Conservation (phyloP, 1,140 invertebrate species). For the Mercenaria mercenaria region DNA sequence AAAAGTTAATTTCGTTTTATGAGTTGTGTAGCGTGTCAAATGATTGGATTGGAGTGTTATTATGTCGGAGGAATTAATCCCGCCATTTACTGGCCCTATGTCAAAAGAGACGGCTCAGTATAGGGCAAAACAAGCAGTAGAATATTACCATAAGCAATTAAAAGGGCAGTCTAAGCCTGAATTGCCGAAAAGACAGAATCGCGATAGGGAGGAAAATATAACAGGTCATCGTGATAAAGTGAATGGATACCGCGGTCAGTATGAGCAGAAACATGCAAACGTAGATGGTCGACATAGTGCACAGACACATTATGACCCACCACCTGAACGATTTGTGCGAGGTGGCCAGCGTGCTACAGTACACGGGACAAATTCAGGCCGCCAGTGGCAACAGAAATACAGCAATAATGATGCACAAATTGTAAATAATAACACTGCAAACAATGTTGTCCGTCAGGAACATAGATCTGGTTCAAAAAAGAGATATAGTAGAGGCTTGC, state of each 20-base stretch:
- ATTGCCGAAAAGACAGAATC: slow-evolving; percentile 35
- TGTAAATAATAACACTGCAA: slow-evolving; percentile 61
- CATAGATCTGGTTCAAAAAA: slow-evolving; percentile 64
- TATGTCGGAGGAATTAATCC: slow-evolving; percentile 67
- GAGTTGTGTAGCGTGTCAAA: slow-evolving; percentile 42
- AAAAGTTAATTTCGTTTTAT: slow-evolving; percentile 44
- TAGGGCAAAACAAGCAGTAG: slow-evolving; percentile 80
- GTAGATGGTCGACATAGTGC: slow-evolving; percentile 58
- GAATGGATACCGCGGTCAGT: slow-evolving; percentile 46
- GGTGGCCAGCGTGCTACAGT: slow-evolving; percentile 75
- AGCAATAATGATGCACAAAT: slow-evolving; percentile 40
- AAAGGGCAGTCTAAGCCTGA: slow-evolving; percentile 58
- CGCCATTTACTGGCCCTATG: slow-evolving; percentile 65
- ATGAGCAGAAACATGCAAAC: slow-evolving; percentile 52
- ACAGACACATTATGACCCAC: slow-evolving; percentile 16
- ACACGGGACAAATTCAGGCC: slow-evolving; percentile 66
- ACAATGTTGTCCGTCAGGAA: slow-evolving; percentile 24
- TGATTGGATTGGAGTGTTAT: slow-evolving; percentile 38
- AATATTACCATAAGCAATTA: slow-evolving; percentile 80
- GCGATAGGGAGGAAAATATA: slow-evolving; percentile 40
- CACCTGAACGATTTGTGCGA: slow-evolving; percentile 49
- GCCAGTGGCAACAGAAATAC: slow-evolving; percentile 44
- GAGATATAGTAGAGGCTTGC: slow-evolving; percentile 79
- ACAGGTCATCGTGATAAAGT: slow-evolving; percentile 39
- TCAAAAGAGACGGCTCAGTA: slow-evolving; percentile 77